These are phyloP conservation scores for Subacronicta megacephala DNA, from an alignment of 2,888 invertebrate genomes.

Conservation along the genomic window DNA sequence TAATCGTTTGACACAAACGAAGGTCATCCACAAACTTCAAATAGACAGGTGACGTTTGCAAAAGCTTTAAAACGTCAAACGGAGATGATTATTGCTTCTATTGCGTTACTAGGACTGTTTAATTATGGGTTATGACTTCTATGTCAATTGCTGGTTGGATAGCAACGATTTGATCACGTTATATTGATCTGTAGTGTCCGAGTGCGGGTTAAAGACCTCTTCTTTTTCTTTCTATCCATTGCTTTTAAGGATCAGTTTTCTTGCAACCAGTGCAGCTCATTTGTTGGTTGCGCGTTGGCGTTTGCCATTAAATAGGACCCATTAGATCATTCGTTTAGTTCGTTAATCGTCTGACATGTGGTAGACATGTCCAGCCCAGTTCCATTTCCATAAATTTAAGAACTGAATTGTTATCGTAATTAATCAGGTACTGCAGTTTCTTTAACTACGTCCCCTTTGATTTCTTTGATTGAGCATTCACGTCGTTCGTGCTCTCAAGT, in stretches of 20 bases:
- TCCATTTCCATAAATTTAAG: too few relatives aligned
- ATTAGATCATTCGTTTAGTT: too few relatives aligned
- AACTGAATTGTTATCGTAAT: too few relatives aligned
- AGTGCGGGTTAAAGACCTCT: background rate
- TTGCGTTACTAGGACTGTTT: constrained; percentile 16
- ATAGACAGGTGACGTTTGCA: constrained; percentile 46
- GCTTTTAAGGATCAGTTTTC: too few relatives aligned
- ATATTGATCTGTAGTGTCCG: too few relatives aligned
- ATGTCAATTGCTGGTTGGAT: background rate
- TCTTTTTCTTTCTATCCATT: too few relatives aligned
- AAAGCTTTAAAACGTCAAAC: constrained; percentile 29
- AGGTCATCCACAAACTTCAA: constrained; percentile 46
- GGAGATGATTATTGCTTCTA: constrained; percentile 11
- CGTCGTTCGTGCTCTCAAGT: constrained; percentile 13
- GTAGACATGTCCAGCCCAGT: too few relatives aligned
- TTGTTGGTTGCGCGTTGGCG: too few relatives aligned
- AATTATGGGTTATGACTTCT: constrained; percentile 1
- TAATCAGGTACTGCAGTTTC: constrained; percentile 4
- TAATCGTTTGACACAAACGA: constrained; percentile 34
- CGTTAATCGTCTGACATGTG: too few relatives aligned
- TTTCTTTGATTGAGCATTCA: constrained; percentile 21
- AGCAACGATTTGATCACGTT: background rate
- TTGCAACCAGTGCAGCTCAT: too few relatives aligned
- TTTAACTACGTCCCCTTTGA: constrained; percentile 20
- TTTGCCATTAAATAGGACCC: too few relatives aligned